Evolutionary conservation across 2,888 invertebrate genomes (phyloP), one percentile per base, ranked within the genome.

Genomic region (Mimachlamys varia): DNA sequence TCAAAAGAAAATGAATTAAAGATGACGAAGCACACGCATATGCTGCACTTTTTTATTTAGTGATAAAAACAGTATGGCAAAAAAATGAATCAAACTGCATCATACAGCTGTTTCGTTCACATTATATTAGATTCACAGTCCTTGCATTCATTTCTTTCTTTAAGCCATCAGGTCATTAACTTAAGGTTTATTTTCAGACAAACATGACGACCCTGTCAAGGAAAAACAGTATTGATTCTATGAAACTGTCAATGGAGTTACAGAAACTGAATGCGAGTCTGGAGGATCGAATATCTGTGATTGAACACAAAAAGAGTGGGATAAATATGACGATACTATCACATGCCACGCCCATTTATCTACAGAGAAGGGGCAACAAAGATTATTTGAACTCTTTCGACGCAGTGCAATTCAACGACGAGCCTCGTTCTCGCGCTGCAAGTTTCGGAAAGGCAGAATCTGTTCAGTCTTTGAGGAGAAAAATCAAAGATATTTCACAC

Each of bases 281-380:
- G 2, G 76, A 76, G 33, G 76, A 76, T 33, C 27, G 76, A 76
- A 76, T 76, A 27, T 76, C 76, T 15, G 76, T 76, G 0, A 76
- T 76, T 76, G 76, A 76, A 22, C 76, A 76, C 76, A 76, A 76
- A 76, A 76, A 76, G 76, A 76, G 76, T 12, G 76, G 76, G 33
- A 76, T 76, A 27, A 76, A 76, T 33, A 76, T 76, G 76, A 33
- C 76, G 0, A 33, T 76, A 33, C 27, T 27, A 12, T 76, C 76
- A 13, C 76, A 76, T 12, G 27, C 76, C 27, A 76, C 76, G 22
- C 76, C 76, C 33, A 76, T 76, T 0, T 76, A 76, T 33, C 76
- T 76, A 7, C 76, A 76, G 33, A 76, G 76, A 15, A 76, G 76
- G 33, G 76, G 76, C 12, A 76, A 76, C 33, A 76, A 76, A 76